phyloP scores from a whole-genome alignment of 2,888 invertebrate species.

The Chloroclysta siterata region DNA sequence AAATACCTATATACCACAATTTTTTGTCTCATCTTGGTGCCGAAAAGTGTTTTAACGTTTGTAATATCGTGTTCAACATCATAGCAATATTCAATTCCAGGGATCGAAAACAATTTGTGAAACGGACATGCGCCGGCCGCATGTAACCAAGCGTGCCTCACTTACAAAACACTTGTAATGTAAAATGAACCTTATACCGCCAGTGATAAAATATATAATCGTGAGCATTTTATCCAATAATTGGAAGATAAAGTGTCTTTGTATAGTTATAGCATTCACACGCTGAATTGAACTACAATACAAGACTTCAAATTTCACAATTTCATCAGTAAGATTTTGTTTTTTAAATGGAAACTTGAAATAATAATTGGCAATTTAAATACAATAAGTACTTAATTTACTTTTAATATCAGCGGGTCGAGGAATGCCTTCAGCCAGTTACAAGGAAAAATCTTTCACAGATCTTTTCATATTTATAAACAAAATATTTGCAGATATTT shows the following conservation, averaged over 20 bases:
- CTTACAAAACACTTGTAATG: neutral
- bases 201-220: neutral
- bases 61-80: slow-evolving; percentile 10
- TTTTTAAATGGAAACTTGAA: too few species aligned
- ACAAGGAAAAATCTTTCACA: too few species aligned
- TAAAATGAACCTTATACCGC: slow-evolving; percentile 6
- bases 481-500: too few species aligned
- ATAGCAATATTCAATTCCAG: slow-evolving; percentile 25
- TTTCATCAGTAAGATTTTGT: too few species aligned
- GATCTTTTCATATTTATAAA: too few species aligned
- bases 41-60: neutral
- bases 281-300: neutral
- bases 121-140: slow-evolving; percentile 11
- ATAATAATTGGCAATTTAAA: too few species aligned
- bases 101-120: slow-evolving; percentile 23
- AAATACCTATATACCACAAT: too few species aligned
- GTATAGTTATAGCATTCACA: neutral
- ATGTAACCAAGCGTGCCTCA: slow-evolving; percentile 1
- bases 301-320: too few species aligned
- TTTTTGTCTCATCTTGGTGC: too few species aligned
- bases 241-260: neutral
- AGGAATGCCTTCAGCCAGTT: too few species aligned
- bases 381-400: too few species aligned
- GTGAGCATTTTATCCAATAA: neutral
- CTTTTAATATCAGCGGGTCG: too few species aligned